A percentile compares a stretch with the other conserved stretches of the same genome.
These are phyloP conservation scores for Oscheius myriophilus DNA, from an alignment of 2,888 invertebrate species.

Conservation along the genomic window DNA sequence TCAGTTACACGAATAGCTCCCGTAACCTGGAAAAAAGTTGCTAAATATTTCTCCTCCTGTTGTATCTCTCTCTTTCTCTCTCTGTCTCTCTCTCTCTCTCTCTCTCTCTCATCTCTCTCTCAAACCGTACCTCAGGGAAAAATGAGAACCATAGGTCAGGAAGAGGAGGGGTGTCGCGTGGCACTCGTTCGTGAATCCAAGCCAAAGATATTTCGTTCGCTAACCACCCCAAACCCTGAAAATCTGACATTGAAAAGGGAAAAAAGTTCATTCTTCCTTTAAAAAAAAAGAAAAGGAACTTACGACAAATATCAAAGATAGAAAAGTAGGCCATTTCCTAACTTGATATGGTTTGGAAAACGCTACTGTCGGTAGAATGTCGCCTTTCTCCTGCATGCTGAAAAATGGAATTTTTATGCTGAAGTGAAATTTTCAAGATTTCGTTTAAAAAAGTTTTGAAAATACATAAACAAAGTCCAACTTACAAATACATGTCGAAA, in stretches of 20 bases:
- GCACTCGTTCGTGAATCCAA: slow-evolving; percentile 68
- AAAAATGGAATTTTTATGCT: too few relatives aligned
- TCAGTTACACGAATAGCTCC: slow-evolving; percentile 63
- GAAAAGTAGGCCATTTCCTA: slow-evolving; percentile 50
- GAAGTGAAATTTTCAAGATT: too few relatives aligned
- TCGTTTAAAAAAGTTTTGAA: too few relatives aligned
- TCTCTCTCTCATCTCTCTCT: too few relatives aligned
- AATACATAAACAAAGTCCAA: too few relatives aligned
- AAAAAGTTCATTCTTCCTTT: not conserved
- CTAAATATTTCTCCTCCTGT: too few relatives aligned
- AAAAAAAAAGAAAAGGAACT: slow-evolving; percentile 13
- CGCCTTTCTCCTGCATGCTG: slow-evolving; percentile 28
- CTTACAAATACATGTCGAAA: too few relatives aligned
- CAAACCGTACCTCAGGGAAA: slow-evolving; percentile 57
- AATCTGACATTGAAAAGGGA: slow-evolving; percentile 44
- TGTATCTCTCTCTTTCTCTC: too few relatives aligned
- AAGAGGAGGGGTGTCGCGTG: slow-evolving; percentile 56
- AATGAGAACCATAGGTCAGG: slow-evolving; percentile 66
- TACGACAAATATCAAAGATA: slow-evolving; percentile 47
- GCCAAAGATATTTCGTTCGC: slow-evolving; percentile 64
- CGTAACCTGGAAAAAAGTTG: slow-evolving; percentile 49
- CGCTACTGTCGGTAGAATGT: slow-evolving; percentile 28
- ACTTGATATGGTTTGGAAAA: slow-evolving; percentile 29
- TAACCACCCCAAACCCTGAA: slow-evolving; percentile 60
- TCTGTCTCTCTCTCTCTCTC: too few relatives aligned